Conservation (phyloP, 37 sponge, comb jelly and placozoan species). For the Corticium candelabrum region DNA sequence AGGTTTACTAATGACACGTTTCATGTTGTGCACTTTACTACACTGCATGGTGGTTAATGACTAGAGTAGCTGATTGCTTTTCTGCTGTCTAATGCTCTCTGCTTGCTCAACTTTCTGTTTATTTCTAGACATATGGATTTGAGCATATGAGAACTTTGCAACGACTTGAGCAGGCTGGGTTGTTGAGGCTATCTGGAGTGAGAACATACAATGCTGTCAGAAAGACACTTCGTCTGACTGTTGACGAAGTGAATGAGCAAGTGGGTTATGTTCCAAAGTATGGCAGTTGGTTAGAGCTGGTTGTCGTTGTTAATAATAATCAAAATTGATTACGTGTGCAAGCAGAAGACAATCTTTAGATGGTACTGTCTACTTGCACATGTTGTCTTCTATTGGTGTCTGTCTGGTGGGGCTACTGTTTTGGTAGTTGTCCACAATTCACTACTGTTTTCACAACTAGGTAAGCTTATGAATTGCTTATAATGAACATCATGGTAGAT, state of each 20-base stretch:
- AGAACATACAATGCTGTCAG: slow-evolving; percentile 44
- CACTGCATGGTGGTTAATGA: no score
- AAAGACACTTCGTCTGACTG: slow-evolving; percentile 41
- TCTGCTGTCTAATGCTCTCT: no score
- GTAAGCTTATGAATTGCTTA: no score
- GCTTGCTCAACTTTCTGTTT: neutral
- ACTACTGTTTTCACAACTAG: no score
- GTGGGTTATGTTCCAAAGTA: slow-evolving; percentile 13
- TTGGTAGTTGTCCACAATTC: no score
- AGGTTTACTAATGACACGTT: slow-evolving; percentile 22
- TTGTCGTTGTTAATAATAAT: neutral
- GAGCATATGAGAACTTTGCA: slow-evolving; percentile 64
- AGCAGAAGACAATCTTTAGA: neutral
- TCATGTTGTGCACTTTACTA: neutral
- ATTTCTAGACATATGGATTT: slow-evolving; percentile 62
- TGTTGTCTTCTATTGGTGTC: no score
- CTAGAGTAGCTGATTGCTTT: no score
- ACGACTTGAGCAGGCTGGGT: slow-evolving; percentile 71
- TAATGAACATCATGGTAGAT: no score
- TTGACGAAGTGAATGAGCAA: slow-evolving; percentile 49
- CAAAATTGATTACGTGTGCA: neutral
- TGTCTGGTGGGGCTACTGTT: no score
- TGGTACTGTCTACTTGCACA: neutral
- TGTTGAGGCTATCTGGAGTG: slow-evolving; percentile 60
- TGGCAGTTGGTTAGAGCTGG: neutral